Base-by-base conservation (phyloP, 2,888 invertebrate species). In the Scrobipalpa atriplicella region DNA sequence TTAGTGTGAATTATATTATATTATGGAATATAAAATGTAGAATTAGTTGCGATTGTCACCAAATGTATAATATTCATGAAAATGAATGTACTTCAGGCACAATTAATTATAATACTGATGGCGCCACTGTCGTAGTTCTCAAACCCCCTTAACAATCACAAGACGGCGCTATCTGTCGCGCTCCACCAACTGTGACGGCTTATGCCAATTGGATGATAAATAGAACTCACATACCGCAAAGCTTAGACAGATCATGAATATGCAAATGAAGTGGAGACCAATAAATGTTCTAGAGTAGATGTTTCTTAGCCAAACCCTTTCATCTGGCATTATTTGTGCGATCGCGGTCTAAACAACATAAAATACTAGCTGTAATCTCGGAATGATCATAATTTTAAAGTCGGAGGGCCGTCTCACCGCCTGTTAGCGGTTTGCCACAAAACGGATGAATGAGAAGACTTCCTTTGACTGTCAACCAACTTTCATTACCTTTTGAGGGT, bases 361-460 rank as follows among this genome's bases (percentile, higher is more conserved):
- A 79, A 73, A 79, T 72, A 66, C 69, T 73, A 76, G 77, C 73
- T 72, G 75, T 80, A 78, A 81, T 79, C 68, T 77, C 62, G 70
- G 75, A 77, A 77, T 77, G 78, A 73, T 79, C 76, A 76, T 78
- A 80, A 84, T 80, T 79, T 73, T 78, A 72, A 75, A 75, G 71
- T 69, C 75, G 70, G 70, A 67, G 73, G 78, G 80, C 29, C 29
- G 29, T 75, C 74, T 73, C 72, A 75, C 73, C 74, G 74, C 78
- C 79, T 76, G 77, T 87, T 86, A 84, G 86, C 72, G 88, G 87
- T 85, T 80, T 54, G 71, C 88, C 86, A 75, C 88, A 87, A 85
- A 80, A 84, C 76, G 72, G 73, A 77, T 71, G 73, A 68, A 74
- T 77, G 72, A 76, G 76, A 82, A 80, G 71, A 79, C 78, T 85